Evolutionary conservation across 2,888 invertebrate species (phyloP).

Genomic region (Tryphoninae sp.): DNA sequence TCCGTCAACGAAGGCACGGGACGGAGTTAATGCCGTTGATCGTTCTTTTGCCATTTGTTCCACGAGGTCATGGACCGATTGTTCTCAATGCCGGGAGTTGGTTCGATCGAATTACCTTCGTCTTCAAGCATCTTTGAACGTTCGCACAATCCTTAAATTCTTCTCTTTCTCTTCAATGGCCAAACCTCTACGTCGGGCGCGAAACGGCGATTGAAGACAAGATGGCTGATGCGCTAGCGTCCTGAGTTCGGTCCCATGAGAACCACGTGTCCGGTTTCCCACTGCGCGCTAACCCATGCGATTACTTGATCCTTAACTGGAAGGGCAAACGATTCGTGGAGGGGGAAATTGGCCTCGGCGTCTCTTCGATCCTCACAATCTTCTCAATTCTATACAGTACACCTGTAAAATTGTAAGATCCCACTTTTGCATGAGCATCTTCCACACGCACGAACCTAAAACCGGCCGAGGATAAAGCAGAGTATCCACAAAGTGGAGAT

Average conservation of each 20-base stretch:
- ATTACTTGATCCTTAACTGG: slow-evolving; percentile 48
- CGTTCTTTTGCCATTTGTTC: slow-evolving; percentile 31
- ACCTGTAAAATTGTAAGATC: slow-evolving; percentile 65
- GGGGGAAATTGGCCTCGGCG: slow-evolving; percentile 65
- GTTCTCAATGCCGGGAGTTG: neutral
- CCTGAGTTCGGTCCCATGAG: slow-evolving; percentile 67
- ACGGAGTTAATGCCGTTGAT: slow-evolving; percentile 2
- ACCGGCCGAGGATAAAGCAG: slow-evolving; percentile 10
- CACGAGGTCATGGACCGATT: slow-evolving; percentile 3
- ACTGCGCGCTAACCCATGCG: slow-evolving; percentile 65
- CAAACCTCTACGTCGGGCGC: slow-evolving; percentile 21
- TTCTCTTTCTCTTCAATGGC: neutral
- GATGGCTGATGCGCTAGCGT: slow-evolving; percentile 19
- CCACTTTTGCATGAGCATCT: slow-evolving; percentile 65
- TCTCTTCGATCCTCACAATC: slow-evolving; percentile 72
- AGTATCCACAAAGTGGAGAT: slow-evolving; percentile 44
- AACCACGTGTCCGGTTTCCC: slow-evolving; percentile 76
- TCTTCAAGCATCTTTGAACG: neutral
- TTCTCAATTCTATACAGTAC: slow-evolving; percentile 64
- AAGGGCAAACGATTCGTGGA: slow-evolving; percentile 24
- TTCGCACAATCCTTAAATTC: slow-evolving; percentile 11
- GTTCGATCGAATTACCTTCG: slow-evolving; percentile 37
- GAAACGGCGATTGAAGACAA: slow-evolving; percentile 9
- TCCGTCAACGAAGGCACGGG: slow-evolving; percentile 11
- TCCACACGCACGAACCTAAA: slow-evolving; percentile 3